Evolutionary conservation across 2,113 vertebrate species (phyloP).

Genomic region (Anarhynchus alexandrinus): DNA sequence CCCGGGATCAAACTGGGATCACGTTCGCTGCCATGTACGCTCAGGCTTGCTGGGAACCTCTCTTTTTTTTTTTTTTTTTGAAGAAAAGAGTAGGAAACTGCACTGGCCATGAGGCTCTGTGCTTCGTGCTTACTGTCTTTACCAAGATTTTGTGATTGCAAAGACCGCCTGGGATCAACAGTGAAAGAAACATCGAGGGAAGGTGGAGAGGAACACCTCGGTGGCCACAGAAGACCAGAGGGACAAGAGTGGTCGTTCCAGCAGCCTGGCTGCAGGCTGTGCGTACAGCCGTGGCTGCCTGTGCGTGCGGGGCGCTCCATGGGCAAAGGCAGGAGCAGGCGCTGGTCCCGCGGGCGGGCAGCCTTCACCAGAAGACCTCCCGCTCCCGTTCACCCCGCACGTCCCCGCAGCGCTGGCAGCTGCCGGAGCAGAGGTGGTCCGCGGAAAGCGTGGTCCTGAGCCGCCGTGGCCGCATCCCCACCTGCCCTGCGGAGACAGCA

Average conservation of each 20-base stretch:
- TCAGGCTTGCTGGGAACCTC: not conserved
- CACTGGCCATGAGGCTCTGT: not conserved
- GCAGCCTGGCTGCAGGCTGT: not conserved
- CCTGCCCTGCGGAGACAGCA: not conserved
- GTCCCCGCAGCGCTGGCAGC: not conserved
- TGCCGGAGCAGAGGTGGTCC: not conserved
- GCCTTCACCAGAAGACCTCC: not conserved
- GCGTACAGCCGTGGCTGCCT: not conserved
- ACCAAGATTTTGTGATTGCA: not conserved
- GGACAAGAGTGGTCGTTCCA: not conserved
- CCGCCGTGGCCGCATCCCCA: not conserved
- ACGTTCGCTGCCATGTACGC: accelerated
- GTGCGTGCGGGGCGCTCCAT: accelerated
- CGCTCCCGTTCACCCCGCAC: not conserved
- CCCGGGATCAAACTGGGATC: not conserved
- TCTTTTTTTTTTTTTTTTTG: not conserved
- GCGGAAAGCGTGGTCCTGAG: accelerated
- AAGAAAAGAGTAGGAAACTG: not conserved
- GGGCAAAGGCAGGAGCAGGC: accelerated
- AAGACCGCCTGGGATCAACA: not conserved
- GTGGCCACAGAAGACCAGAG: not conserved
- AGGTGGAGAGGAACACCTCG: not conserved
- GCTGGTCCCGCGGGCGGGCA: not conserved
- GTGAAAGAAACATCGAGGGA: not conserved
- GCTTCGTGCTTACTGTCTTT: not conserved